These are phyloP conservation scores for Tetrao urogallus DNA, from an alignment of 2,113 vertebrate genomes.

Conservation along the genomic window DNA sequence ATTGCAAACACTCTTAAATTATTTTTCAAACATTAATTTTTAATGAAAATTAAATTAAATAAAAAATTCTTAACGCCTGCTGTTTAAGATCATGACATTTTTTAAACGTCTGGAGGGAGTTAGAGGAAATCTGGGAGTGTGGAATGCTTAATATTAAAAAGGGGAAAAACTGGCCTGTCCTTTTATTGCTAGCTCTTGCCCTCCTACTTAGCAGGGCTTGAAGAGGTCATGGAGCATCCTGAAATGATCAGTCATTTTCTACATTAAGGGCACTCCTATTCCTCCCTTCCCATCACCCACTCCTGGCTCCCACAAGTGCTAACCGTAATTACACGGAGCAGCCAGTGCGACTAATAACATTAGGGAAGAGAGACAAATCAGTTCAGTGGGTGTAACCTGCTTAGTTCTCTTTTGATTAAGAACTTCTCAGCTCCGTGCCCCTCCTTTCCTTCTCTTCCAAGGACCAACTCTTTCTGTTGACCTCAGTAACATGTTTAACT, in stretches of 20 bases:
- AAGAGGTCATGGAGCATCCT: neutral
- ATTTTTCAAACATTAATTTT: constrained; percentile 66
- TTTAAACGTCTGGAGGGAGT: constrained; percentile 13
- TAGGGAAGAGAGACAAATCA: constrained; percentile 23
- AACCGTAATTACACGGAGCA: constrained; percentile 10
- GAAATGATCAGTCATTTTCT: constrained; percentile 24
- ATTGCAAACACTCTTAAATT: constrained; percentile 57
- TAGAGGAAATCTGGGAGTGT: constrained; percentile 12
- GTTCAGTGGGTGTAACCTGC: neutral
- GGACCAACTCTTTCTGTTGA: neutral
- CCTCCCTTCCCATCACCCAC: neutral
- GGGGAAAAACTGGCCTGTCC: neutral
- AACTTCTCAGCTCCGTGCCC: neutral
- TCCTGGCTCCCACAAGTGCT: neutral
- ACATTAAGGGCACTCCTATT: neutral
- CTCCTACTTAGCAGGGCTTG: neutral
- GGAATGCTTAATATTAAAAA: neutral
- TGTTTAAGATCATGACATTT: neutral
- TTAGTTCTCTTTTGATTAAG: constrained; percentile 27
- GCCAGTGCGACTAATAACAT: neutral
- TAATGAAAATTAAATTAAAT: constrained; percentile 50
- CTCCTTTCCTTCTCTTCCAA: neutral
- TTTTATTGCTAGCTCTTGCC: neutral
- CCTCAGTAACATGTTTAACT: neutral
- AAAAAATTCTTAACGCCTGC: neutral